Evolutionary conservation across 2,113 vertebrate genomes (phyloP).

Genomic region (Lophura nycthemera): DNA sequence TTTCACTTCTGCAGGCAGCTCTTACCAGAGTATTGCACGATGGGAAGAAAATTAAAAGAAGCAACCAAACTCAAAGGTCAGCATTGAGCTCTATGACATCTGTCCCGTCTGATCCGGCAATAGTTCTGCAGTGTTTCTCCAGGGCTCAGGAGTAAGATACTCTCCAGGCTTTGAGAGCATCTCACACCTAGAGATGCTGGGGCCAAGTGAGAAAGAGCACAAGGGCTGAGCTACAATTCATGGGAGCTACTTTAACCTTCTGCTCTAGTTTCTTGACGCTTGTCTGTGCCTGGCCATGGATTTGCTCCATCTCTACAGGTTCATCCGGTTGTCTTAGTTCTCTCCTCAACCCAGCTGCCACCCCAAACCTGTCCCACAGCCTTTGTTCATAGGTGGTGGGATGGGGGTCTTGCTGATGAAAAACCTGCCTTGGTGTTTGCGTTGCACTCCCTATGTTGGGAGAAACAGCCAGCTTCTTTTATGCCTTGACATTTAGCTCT

Average conservation of each 20-base stretch:
- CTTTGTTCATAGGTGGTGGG: background rate
- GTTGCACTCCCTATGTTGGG: background rate
- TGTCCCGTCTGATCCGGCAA: background rate
- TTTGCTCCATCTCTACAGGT: fast-evolving
- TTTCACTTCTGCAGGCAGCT: background rate
- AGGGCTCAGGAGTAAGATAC: background rate
- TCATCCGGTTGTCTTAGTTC: background rate
- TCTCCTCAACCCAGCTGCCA: background rate
- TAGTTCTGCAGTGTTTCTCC: background rate
- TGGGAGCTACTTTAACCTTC: background rate
- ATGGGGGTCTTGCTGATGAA: background rate
- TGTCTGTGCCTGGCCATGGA: background rate
- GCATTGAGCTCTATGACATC: background rate
- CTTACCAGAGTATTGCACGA: background rate
- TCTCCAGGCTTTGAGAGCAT: background rate
- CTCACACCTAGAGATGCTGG: background rate
- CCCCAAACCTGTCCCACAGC: background rate
- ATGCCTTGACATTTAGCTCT: fast-evolving
- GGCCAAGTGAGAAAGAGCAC: background rate
- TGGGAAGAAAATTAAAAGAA: background rate
- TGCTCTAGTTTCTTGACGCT: background rate
- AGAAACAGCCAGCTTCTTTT: background rate
- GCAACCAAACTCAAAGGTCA: background rate
- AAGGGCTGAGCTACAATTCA: background rate
- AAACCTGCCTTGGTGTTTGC: background rate